These are phyloP conservation scores for Grus americana DNA, from an alignment of 2,113 vertebrate species.

Conservation along the genomic window DNA sequence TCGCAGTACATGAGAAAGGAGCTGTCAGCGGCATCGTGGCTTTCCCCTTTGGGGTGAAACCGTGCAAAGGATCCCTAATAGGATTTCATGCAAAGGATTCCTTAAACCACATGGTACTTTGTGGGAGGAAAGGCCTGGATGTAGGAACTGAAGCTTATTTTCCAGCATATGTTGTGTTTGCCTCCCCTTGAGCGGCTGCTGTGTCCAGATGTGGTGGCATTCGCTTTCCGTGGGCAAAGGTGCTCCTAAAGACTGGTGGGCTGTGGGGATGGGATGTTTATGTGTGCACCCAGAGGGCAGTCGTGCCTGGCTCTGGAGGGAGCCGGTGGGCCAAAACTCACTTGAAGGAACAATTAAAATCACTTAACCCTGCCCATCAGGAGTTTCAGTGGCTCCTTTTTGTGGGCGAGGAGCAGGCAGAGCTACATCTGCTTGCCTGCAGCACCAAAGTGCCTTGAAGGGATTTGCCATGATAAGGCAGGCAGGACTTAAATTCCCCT, in stretches of 20 bases:
- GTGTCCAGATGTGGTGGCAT: neutral
- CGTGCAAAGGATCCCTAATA: neutral
- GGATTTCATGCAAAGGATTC: neutral
- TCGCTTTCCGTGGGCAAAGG: accelerated
- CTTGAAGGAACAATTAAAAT: neutral
- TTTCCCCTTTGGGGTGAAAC: neutral
- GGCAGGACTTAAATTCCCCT: neutral
- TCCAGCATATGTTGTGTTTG: neutral
- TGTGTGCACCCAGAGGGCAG: accelerated
- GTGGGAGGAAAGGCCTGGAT: neutral
- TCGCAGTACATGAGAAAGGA: accelerated
- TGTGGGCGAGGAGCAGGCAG: neutral
- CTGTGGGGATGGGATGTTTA: neutral
- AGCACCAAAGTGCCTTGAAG: neutral
- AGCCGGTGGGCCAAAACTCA: neutral
- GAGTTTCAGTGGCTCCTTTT: neutral
- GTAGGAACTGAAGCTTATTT: neutral
- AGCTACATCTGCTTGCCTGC: neutral
- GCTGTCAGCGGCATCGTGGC: neutral
- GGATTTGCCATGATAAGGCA: neutral
- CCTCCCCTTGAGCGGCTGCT: neutral
- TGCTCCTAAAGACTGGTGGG: neutral
- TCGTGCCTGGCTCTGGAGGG: neutral
- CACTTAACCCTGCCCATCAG: neutral
- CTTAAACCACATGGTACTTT: neutral